A percentile compares a stretch with the other conserved stretches of the same genome.
Conservation (phyloP, 2,113 vertebrate genomes). For the Cololabis saira region DNA sequence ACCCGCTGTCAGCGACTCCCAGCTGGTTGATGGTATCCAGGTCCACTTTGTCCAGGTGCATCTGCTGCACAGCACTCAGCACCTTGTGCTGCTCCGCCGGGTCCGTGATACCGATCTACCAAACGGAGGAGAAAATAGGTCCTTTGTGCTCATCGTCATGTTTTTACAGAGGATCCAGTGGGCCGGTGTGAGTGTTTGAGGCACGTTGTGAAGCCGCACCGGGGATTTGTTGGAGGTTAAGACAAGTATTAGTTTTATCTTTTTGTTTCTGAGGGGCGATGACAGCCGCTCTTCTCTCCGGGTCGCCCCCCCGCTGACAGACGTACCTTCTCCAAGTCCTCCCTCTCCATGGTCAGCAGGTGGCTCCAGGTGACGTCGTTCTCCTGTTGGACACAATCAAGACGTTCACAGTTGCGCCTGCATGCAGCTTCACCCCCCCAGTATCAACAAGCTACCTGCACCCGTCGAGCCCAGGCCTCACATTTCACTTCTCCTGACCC, state of each 20-base stretch:
- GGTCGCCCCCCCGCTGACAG: constrained; percentile 24
- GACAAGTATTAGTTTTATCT: background rate
- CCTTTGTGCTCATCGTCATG: background rate
- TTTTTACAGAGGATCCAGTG: background rate
- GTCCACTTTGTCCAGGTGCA: constrained; percentile 85
- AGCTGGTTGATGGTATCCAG: constrained; percentile 79
- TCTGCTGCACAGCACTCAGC: constrained; percentile 81
- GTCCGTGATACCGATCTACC: constrained; percentile 87
- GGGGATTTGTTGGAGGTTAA: too few relatives aligned
- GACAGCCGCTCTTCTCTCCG: constrained; percentile 17
- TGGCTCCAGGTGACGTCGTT: constrained; percentile 86
- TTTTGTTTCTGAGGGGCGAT: background rate
- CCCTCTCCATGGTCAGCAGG: constrained; percentile 88
- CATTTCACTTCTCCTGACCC: constrained; percentile 31
- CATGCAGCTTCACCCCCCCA: constrained; percentile 20
- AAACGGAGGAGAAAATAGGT: constrained; percentile 8
- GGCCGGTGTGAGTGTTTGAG: too few relatives aligned
- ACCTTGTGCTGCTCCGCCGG: constrained; percentile 87
- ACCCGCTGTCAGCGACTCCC: constrained; percentile 81
- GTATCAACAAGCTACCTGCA: constrained; percentile 37
- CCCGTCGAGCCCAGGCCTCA: constrained; percentile 12
- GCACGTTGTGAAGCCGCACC: too few relatives aligned
- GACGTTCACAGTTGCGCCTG: constrained; percentile 43
- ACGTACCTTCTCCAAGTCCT: constrained; percentile 88
- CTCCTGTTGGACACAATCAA: constrained; percentile 80